Conservation (phyloP, 2,113 vertebrate genomes). For the Myotis lucifugus region DNA sequence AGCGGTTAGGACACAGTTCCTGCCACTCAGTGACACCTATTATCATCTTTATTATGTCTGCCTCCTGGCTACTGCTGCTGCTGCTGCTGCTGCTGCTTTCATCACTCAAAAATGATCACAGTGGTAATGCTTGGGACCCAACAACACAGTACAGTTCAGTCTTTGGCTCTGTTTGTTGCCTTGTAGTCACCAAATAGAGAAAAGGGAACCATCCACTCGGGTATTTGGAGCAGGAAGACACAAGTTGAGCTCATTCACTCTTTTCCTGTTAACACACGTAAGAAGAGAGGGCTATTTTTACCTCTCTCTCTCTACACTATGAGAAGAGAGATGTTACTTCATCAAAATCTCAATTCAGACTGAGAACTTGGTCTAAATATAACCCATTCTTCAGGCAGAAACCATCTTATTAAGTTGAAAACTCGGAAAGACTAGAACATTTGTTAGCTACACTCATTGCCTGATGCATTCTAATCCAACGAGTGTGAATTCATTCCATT, state of each 20-base stretch:
- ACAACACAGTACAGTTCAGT: neutral
- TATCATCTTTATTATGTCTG: neutral
- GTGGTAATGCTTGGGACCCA: neutral
- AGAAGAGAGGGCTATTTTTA: constrained; percentile 67
- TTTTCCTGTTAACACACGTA: constrained; percentile 46
- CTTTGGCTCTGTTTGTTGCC: neutral
- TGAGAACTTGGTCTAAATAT: constrained; percentile 70
- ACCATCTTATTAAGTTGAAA: constrained; percentile 67
- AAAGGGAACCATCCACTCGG: neutral
- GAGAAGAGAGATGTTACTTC: constrained; percentile 73
- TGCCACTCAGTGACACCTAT: neutral
- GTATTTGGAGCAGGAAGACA: neutral
- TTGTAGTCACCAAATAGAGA: neutral
- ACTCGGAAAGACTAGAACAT: neutral
- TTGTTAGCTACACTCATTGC: neutral
- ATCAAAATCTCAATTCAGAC: constrained; percentile 64
- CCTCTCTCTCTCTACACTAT: constrained; percentile 28
- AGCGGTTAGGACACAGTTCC: neutral
- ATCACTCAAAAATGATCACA: neutral
- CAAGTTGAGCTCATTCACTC: constrained; percentile 56
- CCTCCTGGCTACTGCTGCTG: neutral
- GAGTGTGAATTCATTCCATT: constrained; percentile 28
- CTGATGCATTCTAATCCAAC: constrained; percentile 58
- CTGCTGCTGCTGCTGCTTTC: neutral
- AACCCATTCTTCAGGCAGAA: constrained; percentile 61